Evolutionary conservation across 2,113 vertebrate genomes (phyloP).

Genomic region (Paradoxurus hermaphroditus): DNA sequence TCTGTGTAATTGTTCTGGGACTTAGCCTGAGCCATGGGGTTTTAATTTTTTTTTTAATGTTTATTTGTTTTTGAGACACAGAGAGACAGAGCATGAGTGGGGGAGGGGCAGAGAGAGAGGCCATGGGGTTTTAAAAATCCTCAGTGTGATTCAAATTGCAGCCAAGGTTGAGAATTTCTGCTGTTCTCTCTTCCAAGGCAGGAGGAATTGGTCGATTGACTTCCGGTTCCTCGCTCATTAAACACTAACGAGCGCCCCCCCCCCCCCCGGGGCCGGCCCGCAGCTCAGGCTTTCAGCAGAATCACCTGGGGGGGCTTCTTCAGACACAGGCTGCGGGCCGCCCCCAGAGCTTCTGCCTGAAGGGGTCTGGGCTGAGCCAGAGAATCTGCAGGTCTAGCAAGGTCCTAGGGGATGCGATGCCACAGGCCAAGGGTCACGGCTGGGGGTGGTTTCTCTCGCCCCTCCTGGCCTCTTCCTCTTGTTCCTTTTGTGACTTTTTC

Average conservation of each 20-base stretch:
- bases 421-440: too few relatives aligned
- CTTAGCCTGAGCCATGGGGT: neutral
- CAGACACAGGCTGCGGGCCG: neutral
- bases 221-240: neutral
- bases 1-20: neutral
- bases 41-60: too few relatives aligned
- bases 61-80: too few relatives aligned
- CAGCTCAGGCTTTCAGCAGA: neutral
- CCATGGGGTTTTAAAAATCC: neutral
- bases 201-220: neutral
- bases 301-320: neutral
- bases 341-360: neutral
- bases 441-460: neutral
- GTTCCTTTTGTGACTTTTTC: neutral
- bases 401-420: neutral
- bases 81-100: too few relatives aligned
- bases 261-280: rapidly evolving
- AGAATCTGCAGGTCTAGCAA: neutral
- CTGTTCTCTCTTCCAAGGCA: neutral
- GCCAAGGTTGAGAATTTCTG: neutral
- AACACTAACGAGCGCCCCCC: neutral
- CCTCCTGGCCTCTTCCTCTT: too few relatives aligned
- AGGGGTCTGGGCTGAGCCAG: too few relatives aligned
- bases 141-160: neutral
- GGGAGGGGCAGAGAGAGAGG: too few relatives aligned